Conservation (phyloP, 2,797 vertebrate genomes). For the Chlorospingus flavigularis region DNA sequence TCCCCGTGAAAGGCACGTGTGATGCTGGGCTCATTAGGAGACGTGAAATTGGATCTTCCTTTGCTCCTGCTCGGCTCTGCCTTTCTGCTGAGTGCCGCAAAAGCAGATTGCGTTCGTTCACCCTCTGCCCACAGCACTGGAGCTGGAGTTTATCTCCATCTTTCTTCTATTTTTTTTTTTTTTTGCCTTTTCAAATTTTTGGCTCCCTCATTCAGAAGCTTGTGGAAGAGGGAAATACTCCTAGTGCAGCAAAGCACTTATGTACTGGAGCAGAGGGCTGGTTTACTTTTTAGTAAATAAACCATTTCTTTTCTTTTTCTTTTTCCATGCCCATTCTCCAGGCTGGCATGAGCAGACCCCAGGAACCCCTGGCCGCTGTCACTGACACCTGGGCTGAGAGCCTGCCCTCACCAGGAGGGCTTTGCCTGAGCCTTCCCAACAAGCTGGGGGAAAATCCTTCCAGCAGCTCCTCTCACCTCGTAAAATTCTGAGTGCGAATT, state of each 20-base stretch:
- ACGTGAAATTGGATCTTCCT: neutral
- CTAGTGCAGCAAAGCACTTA: neutral
- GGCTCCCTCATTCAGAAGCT: neutral
- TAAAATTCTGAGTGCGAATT: conserved; percentile 32
- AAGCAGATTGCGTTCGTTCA: neutral
- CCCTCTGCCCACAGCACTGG: accelerated
- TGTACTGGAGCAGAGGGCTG: neutral
- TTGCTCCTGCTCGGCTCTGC: neutral
- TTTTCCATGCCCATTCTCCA: neutral
- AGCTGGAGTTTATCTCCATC: neutral
- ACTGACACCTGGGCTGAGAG: neutral
- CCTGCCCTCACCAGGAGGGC: neutral
- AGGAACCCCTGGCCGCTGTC: neutral
- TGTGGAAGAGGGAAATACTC: neutral
- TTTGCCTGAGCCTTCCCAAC: neutral
- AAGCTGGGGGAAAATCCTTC: conserved; percentile 21
- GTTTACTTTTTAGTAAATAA: neutral
- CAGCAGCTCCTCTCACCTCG: conserved; percentile 42
- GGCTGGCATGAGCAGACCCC: neutral
- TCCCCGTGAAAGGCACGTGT: neutral
- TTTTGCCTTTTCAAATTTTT: neutral
- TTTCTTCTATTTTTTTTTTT: neutral
- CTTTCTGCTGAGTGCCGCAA: neutral
- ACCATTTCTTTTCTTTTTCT: neutral
- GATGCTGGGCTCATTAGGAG: neutral